These are phyloP conservation scores for Eulithis testata DNA, from an alignment of 2,888 invertebrate genomes.

Conservation along the genomic window DNA sequence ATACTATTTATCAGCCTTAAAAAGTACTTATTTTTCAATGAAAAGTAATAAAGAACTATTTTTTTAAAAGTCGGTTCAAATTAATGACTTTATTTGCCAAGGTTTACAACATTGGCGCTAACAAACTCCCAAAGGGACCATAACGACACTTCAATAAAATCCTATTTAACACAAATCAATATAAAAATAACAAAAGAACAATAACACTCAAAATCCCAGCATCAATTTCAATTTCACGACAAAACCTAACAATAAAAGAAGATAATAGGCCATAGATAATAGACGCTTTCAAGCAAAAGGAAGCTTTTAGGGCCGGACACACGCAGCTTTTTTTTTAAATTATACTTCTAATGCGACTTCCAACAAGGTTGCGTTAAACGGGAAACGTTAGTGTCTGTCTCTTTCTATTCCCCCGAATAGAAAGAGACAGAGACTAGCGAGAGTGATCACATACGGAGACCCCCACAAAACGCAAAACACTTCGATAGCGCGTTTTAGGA, in stretches of 20 bases:
- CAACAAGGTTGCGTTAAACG: too few species aligned
- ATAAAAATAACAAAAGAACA: conserved; percentile 22
- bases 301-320: not conserved
- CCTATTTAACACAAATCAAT: conserved; percentile 28
- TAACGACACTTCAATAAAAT: conserved; percentile 25
- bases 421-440: too few species aligned
- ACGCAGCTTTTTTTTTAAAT: not conserved
- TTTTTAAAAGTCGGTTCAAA: too few species aligned
- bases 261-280: conserved; percentile 6
- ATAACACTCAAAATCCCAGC: conserved; percentile 24
- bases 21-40: too few species aligned
- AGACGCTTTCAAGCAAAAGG: not conserved
- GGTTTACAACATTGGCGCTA: conserved; percentile 21
- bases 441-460: too few species aligned
- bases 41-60: too few species aligned
- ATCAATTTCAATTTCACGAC: conserved; percentile 34
- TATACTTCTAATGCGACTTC: too few species aligned
- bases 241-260: conserved; percentile 17
- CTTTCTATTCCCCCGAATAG: too few species aligned
- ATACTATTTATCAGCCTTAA: too few species aligned
- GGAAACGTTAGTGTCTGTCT: too few species aligned
- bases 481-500: too few species aligned
- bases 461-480: too few species aligned
- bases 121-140: conserved; percentile 23
- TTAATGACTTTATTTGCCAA: not conserved